Conservation (phyloP, 2,113 vertebrate species). For the Physeter macrocephalus region DNA sequence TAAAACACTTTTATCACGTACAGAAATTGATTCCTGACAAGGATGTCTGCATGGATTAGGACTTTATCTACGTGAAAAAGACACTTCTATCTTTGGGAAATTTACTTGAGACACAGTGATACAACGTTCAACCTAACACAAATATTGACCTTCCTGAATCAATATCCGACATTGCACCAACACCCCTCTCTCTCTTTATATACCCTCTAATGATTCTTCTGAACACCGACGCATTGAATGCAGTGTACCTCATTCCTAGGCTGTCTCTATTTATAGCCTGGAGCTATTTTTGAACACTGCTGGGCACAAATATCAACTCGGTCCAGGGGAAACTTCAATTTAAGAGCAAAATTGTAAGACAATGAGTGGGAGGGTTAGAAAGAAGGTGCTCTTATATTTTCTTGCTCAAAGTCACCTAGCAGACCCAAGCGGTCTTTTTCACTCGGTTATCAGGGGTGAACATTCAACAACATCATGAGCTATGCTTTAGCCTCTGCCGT, state of each 20-base stretch:
- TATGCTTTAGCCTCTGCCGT: not conserved
- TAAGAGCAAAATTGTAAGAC: constrained; percentile 9
- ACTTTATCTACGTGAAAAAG: not conserved
- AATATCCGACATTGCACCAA: not conserved
- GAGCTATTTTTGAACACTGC: constrained; percentile 22
- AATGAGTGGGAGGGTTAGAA: not conserved
- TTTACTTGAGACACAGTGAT: not conserved
- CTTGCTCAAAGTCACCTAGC: not conserved
- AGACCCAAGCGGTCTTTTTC: not conserved
- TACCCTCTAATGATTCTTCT: not conserved
- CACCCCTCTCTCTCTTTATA: not conserved
- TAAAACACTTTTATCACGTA: not conserved
- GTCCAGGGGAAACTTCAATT: constrained; percentile 10
- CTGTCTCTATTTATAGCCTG: not conserved
- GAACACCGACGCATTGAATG: not conserved
- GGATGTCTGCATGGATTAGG: accelerated
- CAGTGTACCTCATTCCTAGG: not conserved
- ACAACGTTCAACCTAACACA: not conserved
- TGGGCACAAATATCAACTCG: constrained; percentile 15
- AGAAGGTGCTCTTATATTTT: not conserved
- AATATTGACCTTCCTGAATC: not conserved
- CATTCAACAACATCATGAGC: not conserved
- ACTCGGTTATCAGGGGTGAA: not conserved
- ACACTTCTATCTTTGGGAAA: not conserved
- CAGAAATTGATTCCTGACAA: not conserved